phyloP scores from a whole-genome alignment of 2,888 invertebrate species.

The Cephus spinipes region DNA sequence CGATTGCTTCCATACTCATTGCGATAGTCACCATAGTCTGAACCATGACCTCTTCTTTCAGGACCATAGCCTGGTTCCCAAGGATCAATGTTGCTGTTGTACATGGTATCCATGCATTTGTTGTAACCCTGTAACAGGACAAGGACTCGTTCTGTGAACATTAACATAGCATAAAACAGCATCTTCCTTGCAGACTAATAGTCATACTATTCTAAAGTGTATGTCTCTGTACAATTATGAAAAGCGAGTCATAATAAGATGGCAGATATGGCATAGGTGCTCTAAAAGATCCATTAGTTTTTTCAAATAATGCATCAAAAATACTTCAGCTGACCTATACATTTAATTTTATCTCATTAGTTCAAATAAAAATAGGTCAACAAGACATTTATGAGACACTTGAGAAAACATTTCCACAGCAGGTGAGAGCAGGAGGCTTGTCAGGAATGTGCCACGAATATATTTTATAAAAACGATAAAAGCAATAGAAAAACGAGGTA shows the following conservation, averaged over 20 bases:
- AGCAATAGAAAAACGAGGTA: background rate
- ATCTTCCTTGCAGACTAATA: background rate
- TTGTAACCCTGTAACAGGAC: background rate
- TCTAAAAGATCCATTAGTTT: background rate
- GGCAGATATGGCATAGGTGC: background rate
- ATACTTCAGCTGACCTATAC: background rate
- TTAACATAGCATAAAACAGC: background rate
- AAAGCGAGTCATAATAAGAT: background rate
- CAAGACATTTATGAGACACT: background rate
- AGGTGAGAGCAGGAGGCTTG: background rate
- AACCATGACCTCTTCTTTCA: constrained; percentile 45
- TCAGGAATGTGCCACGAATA: background rate
- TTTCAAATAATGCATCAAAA: background rate
- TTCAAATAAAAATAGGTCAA: background rate
- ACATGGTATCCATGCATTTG: constrained; percentile 42
- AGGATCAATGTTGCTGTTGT: constrained; percentile 59
- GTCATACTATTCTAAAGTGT: background rate
- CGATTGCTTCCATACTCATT: constrained; percentile 51
- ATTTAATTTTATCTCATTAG: background rate
- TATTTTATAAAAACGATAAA: background rate
- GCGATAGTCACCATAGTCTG: constrained; percentile 52
- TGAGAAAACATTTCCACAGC: background rate
- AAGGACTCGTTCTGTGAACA: background rate
- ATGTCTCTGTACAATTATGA: background rate
- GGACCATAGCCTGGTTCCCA: constrained; percentile 65